Evolutionary conservation across 2,113 vertebrate species (phyloP).

Genomic region (Limnothrissa miodon): DNA sequence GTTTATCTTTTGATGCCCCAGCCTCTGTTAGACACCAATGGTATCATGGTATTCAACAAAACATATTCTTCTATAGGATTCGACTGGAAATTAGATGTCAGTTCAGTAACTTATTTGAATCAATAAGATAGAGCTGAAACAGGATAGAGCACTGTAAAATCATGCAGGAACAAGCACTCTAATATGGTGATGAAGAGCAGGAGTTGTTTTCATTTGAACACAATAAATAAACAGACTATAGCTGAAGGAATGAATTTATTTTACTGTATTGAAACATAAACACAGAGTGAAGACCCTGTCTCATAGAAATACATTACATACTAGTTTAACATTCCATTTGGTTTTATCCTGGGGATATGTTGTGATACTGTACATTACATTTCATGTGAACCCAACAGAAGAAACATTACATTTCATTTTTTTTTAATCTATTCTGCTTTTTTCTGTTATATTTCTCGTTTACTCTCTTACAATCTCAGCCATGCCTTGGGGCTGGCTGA

Average conservation of each 20-base stretch:
- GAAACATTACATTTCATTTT: background rate
- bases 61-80: too few species aligned
- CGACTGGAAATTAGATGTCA: too few species aligned
- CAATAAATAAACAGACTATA: background rate
- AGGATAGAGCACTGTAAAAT: too few species aligned
- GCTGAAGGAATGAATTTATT: background rate
- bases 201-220: background rate
- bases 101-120: too few species aligned
- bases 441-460: background rate
- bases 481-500: slow-evolving; percentile 31
- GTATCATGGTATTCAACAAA: too few species aligned
- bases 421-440: slow-evolving; percentile 1
- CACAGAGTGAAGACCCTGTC: background rate
- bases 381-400: background rate
- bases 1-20: too few species aligned
- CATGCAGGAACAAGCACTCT: too few species aligned
- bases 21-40: too few species aligned
- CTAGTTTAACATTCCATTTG: background rate
- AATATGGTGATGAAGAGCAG: background rate
- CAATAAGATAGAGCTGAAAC: too few species aligned
- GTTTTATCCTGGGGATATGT: background rate
- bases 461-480: background rate
- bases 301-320: background rate
- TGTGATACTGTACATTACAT: background rate
- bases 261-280: background rate